Conservation (phyloP, 2,797 vertebrate genomes). For the Catharus ustulatus region DNA sequence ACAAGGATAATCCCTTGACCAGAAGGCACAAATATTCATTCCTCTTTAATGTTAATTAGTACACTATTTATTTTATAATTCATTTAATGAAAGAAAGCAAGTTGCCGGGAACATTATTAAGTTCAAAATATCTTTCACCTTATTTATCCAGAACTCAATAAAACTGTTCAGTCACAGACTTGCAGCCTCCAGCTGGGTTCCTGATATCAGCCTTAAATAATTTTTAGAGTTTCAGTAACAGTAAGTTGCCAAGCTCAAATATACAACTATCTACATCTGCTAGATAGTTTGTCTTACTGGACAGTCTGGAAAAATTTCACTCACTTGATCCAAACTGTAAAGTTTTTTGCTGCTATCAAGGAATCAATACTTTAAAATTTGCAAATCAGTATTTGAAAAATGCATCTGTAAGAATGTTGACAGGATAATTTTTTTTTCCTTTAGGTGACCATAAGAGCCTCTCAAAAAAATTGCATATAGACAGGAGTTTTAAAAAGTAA, state of each 20-base stretch:
- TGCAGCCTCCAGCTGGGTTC: constrained; percentile 43
- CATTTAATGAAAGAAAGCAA: constrained; percentile 27
- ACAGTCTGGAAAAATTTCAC: neutral
- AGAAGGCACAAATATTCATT: constrained; percentile 47
- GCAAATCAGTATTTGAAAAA: constrained; percentile 11
- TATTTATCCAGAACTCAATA: constrained; percentile 40
- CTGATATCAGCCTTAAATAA: constrained; percentile 43
- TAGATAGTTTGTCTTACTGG: constrained; percentile 12
- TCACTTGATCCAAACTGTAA: neutral
- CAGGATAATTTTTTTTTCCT: neutral
- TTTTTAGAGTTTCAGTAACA: constrained; percentile 33
- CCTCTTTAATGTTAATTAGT: constrained; percentile 29
- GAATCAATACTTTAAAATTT: neutral
- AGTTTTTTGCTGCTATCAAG: neutral
- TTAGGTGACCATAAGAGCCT: neutral
- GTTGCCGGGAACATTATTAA: constrained; percentile 1
- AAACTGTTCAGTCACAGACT: constrained; percentile 53
- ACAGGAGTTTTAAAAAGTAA: neutral
- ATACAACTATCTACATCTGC: constrained; percentile 33
- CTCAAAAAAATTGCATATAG: neutral
- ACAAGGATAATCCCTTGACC: constrained; percentile 55
- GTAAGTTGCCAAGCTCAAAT: constrained; percentile 15
- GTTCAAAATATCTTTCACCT: constrained; percentile 28
- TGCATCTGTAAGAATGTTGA: neutral
- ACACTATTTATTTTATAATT: neutral